Evolutionary conservation across 2,888 invertebrate genomes (phyloP), one percentile per base, ranked within the genome.

Genomic region (Laspeyria flexula): DNA sequence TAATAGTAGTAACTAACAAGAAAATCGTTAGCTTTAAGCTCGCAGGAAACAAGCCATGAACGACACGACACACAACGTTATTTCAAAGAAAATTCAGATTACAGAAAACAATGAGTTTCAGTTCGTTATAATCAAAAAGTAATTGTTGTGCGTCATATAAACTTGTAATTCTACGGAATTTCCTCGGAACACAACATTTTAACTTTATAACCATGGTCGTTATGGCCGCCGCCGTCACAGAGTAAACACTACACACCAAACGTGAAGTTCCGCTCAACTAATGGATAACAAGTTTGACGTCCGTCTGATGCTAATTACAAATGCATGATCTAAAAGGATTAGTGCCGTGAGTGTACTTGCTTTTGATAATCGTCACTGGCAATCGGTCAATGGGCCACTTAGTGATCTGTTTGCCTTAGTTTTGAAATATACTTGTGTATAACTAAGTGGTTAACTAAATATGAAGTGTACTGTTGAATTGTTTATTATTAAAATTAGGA

Each of bases 321-420:
- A 55, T 44, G 41, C 42, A 52, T 41, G 27, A 43, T 30, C 27
- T n/a, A 35, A 45, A 47, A 50, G 50, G 60, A 60, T 65, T 60
- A 60, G 1, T 49, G 45, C 43, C 51, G 63, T 12, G 15, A 42
- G 40, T 65, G 52, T n/a, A n/a, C n/a, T 55, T 49, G 25, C 7
- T 1, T 52, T 43, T 15, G 43, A 60, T 51, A 64, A 29, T 23
- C 38, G 43, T 16, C 57, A 38, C 7, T 12, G 33, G 38, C 65
- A 50, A 41, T 45, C 44, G 44, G 43, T 31, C 31, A 31, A 27
- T 34, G n/a, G n/a, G 12, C 16, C 40, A 41, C 40, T 41, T 41
- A 18, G 21, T 2, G 2, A 21, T 21, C 21, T 21, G 5, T 21
- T 3, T 5, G 3, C 2, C 21, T 21, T 21, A 25, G 25, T n/a